phyloP scores from a whole-genome alignment of 2,888 invertebrate species.

The Synergus gifuensis region DNA sequence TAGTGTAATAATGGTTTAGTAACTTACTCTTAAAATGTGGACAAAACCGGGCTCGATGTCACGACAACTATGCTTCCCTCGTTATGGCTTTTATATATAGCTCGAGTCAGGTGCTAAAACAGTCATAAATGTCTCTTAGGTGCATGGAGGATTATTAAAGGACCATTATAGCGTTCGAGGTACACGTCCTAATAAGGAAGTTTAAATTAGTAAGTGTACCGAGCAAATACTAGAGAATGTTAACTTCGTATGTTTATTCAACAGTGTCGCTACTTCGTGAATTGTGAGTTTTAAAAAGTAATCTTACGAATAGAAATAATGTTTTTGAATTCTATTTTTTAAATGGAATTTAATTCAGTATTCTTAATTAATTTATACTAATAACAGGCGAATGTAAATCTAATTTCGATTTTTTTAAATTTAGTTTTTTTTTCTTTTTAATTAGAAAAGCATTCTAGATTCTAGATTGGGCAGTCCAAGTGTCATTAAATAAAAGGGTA shows the following conservation, averaged over 20 bases:
- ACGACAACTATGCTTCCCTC: no score
- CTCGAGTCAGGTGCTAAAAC: background rate
- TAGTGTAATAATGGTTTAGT: no score
- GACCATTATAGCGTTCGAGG: background rate
- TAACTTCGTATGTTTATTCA: background rate
- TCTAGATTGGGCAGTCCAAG: no score
- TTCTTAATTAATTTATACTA: no score
- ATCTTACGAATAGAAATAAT: background rate
- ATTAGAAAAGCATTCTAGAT: no score
- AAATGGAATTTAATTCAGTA: no score
- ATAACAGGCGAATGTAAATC: no score
- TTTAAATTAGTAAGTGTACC: background rate
- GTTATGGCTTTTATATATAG: background rate
- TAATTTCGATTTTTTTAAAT: no score
- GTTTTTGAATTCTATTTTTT: background rate
- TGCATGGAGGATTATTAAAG: background rate
- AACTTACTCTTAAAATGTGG: no score
- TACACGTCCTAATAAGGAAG: background rate
- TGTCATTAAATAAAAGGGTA: no score
- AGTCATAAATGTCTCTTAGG: background rate
- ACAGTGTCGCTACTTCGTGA: background rate
- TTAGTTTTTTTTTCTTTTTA: no score
- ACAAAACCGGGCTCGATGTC: no score
- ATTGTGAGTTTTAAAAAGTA: background rate
- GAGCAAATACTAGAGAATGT: background rate